phyloP scores from a whole-genome alignment of 2,113 vertebrate genomes.

The Phainopepla nitens region DNA sequence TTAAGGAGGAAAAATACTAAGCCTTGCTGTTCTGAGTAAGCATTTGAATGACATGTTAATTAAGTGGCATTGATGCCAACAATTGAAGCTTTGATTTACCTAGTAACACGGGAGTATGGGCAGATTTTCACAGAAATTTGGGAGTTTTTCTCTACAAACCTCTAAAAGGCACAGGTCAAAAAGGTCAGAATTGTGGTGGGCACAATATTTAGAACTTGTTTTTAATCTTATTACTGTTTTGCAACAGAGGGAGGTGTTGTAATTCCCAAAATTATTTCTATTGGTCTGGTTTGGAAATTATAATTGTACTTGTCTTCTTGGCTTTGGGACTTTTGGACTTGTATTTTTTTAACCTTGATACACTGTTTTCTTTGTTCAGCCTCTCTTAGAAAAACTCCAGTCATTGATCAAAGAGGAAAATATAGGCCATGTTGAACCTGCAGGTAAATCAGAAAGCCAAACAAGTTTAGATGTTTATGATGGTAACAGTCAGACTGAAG shows the following conservation, averaged over 20 bases:
- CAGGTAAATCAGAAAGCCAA: conserved; percentile 63
- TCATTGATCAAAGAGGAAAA: conserved; percentile 69
- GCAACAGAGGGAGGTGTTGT: conserved; percentile 1
- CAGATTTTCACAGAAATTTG: conserved; percentile 61
- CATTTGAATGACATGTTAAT: conserved; percentile 78
- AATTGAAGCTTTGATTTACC: conserved; percentile 69
- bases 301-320: background rate
- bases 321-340: background rate
- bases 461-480: conserved; percentile 35
- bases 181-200: background rate
- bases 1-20: conserved; percentile 71
- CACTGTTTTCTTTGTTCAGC: conserved; percentile 68
- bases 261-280: background rate
- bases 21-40: conserved; percentile 70
- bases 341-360: background rate
- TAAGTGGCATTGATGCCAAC: conserved; percentile 72
- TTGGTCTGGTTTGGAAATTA: background rate
- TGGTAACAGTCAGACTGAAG: conserved; percentile 60
- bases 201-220: background rate
- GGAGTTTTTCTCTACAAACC: conserved; percentile 40
- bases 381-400: conserved; percentile 84
- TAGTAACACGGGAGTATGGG: conserved; percentile 58
- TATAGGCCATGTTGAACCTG: conserved; percentile 38
- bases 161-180: conserved; percentile 13
- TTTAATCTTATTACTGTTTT: background rate